Evolutionary conservation across 2,113 vertebrate genomes (phyloP).

Genomic region (Triplophysa dalaica): DNA sequence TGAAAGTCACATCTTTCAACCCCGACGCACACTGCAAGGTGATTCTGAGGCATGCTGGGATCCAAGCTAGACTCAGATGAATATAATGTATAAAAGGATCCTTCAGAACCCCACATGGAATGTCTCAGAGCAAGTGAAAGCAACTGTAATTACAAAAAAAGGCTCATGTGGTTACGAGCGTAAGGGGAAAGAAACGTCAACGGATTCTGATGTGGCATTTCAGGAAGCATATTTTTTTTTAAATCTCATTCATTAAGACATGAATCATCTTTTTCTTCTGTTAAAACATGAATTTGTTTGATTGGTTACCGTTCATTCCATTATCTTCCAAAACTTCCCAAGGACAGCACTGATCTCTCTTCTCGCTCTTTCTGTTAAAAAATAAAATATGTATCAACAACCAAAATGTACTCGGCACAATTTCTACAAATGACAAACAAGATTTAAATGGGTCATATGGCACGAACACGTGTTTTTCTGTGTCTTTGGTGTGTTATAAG

Average conservation of each 20-base stretch:
- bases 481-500: no score
- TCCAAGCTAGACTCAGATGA: background rate
- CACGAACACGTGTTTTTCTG: no score
- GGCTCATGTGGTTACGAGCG: background rate
- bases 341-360: slow-evolving; percentile 36
- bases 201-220: background rate
- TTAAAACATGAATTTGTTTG: slow-evolving; percentile 24
- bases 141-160: slow-evolving; percentile 36
- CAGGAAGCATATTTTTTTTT: slow-evolving; percentile 14
- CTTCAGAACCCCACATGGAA: slow-evolving; percentile 14
- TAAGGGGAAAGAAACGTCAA: background rate
- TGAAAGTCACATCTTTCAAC: background rate
- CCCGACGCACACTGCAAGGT: background rate
- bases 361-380: slow-evolving; percentile 44
- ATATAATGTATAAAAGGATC: slow-evolving; percentile 38
- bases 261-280: background rate
- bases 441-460: no score
- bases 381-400: no score
- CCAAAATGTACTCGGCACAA: no score
- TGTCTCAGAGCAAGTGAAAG: slow-evolving; percentile 37
- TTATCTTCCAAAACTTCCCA: slow-evolving; percentile 47
- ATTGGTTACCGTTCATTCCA: slow-evolving; percentile 43
- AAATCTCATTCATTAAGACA: slow-evolving; percentile 4
- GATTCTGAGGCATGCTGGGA: slow-evolving; percentile 9
- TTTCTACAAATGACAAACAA: no score